Base-by-base conservation (phyloP, 37 sponge, comb jelly and placozoan genomes). In the Agelas oroides region DNA sequence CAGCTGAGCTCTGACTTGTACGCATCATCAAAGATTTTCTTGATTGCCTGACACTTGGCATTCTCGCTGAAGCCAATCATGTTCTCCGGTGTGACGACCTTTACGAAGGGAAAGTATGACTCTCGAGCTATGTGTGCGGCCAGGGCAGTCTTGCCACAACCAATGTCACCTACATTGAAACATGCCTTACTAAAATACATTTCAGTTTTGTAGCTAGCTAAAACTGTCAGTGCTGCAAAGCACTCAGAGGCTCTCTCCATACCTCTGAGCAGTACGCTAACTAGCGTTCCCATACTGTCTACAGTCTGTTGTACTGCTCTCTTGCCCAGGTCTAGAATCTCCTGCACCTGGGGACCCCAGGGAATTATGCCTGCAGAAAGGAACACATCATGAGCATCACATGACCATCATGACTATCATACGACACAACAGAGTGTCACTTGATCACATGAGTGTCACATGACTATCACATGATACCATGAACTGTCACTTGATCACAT, bases 1-100 rank as follows among this genome's bases (percentile, higher is more conserved):
- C 96, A 95, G 81, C 99, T 97, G 30, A 97, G 81, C 61, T 93
- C 94, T 24, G 97, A 95, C 80, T 92, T 95, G 94, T 99, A 99
- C 14, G 99, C 99, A 82, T 97, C 96, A 30, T 97, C 93, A 87
- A 99, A 99, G 35, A 97, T 86, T 82, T 95, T 97, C 87, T 97
- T 95, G 80, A 97, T 97, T 21, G 94, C 88, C 34, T 74, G 76
- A 30, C 95, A 91, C 62, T 99, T 99, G 1, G 94, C 92, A 54
- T 58, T 35, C 40, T 99, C 99, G 15, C 84, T 60, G 70, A 68
- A 92, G 1, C 98, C 97, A 31, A 95, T 84, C 94, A 99, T 93
- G 46, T 97, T 92, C 74, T 91, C 96, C 8, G 97, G 81, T 52
- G 81, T 56, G 21, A 82, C 32, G 23, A 97, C 82, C 70, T 97